Base-by-base conservation (phyloP, 2,797 vertebrate species). In the Poeciliopsis infans region DNA sequence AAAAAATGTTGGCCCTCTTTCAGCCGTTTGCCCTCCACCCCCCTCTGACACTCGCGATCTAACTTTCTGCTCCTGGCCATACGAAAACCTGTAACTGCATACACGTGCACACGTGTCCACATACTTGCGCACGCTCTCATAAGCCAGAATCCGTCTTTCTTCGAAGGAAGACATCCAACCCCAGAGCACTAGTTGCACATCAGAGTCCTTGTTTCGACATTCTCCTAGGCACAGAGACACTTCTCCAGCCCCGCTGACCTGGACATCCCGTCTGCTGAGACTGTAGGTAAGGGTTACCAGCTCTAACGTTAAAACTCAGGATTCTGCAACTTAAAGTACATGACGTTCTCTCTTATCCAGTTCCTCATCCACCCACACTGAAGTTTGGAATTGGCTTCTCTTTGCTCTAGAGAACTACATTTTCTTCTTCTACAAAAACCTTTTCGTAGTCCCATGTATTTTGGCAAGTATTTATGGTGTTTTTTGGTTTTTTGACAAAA, bases 101-200 rank as follows among this genome's bases (percentile, higher is more conserved):
- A 0, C 47, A 61, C 16, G 47, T 69, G 79, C 5, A 51, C 39
- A 15, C 25, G 11, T 6, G 23, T 23, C 28, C 86, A 89, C 75
- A 3, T 20, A 73, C 79, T 83, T 61, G 33, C 71, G 76, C 64
- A 47, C 75, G 43, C 11, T 16, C 23, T 43, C 33, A 25, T 80
- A 84, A 85, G 84, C 23, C 66, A 43, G 43, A 80, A 77, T 36
- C 64, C 85, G 88, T 88, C 88, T 87, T 82, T 79, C 82, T 55
- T 33, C 53, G 10, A 36, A 79, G 82, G 79, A 39, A 70, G 80
- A 71, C 72, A 55, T 57, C 81, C 72, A 41, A 53, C 68, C 31
- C 53, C 70, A 73, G 45, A 76, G 28, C 74, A 57, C 72, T 78
- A 76, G 72, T 72, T 81, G 75, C 75, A 74, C 73, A 46, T 80